phyloP scores from a whole-genome alignment of 2,797 vertebrate species.

The Muraenolepis orangiensis region DNA sequence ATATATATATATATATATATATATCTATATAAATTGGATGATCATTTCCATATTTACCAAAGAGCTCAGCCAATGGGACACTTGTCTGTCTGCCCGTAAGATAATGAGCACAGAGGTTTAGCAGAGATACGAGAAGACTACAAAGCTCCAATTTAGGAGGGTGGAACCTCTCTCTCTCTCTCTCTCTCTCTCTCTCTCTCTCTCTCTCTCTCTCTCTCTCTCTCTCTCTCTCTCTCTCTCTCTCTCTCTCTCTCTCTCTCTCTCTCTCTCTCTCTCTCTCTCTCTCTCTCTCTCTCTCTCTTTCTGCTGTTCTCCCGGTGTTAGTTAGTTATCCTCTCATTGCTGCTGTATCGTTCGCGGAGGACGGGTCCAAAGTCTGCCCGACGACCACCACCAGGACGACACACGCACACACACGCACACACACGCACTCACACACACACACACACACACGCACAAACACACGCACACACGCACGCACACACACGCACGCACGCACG shows the following conservation, averaged over 20 bases:
- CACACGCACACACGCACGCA: too few relatives aligned
- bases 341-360: constrained; percentile 58
- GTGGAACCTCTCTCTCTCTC: constrained; percentile 37
- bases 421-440: too few relatives aligned
- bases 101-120: neutral
- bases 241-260: constrained; percentile 30
- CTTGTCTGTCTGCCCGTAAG: neutral
- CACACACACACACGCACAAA: too few relatives aligned
- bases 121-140: neutral
- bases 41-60: neutral
- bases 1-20: neutral
- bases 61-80: neutral
- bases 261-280: constrained; percentile 3
- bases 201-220: constrained; percentile 17
- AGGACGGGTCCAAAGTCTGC: constrained; percentile 50
- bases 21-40: neutral
- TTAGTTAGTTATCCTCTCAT: constrained; percentile 35
- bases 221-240: constrained; percentile 35
- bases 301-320: constrained; percentile 26
- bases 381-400: constrained; percentile 36
- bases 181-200: constrained; percentile 21
- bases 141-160: constrained; percentile 14
- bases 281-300: constrained; percentile 33
- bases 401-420: too few relatives aligned
- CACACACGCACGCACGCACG: constrained; percentile 43